Base-by-base conservation (phyloP, 1,140 invertebrate species). In the Pseudomyrmex sp. region DNA sequence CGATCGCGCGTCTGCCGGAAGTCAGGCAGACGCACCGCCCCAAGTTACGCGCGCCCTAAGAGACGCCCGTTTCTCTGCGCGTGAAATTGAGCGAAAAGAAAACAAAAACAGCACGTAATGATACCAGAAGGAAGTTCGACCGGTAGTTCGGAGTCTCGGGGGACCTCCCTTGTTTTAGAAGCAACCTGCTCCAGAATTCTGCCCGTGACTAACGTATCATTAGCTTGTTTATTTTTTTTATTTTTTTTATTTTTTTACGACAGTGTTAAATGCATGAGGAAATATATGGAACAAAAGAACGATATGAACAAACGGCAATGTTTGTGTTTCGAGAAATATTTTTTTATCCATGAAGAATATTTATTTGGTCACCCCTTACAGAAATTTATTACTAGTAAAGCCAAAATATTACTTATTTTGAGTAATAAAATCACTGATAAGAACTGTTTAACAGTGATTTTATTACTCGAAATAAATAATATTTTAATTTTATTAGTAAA, bases 21-120 rank as follows among this genome's bases (percentile, higher is more conserved):
- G 88, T 85, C 83, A 44, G 69, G 76, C 82, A 89, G 88, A 89
- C 88, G 73, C 44, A 82, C 69, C 35, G 62, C 54, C n/a, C 52
- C 44, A 59, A n/a, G 35, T 18, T 48, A 70, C 73, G 23, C 48
- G 48, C 48, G 48, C 23, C 54, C 26, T 20, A 69, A 66, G 72
- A 83, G 72, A 83, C 46, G 48, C 12, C 48, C 66, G 76, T 70
- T 69, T 70, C 58, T 84, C 35, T 20, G 9, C 46, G 83, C 72
- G 86, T 75, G 72, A 85, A 74, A 88, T 88, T 79, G 73, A 77
- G 88, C 77, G 61, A 68, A 82, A 82, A 44, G 56, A 68, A 76
- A 79, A 56, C 23, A 79, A 48, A 26, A 35, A 23, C 69, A 26
- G 23, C 5, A 12, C 61, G 50, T 88, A 85, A 88, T 77, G 66